Evolutionary conservation across 1,140 invertebrate genomes (phyloP), one percentile per base, ranked within the genome.

Genomic region (Drosophila tristis): DNA sequence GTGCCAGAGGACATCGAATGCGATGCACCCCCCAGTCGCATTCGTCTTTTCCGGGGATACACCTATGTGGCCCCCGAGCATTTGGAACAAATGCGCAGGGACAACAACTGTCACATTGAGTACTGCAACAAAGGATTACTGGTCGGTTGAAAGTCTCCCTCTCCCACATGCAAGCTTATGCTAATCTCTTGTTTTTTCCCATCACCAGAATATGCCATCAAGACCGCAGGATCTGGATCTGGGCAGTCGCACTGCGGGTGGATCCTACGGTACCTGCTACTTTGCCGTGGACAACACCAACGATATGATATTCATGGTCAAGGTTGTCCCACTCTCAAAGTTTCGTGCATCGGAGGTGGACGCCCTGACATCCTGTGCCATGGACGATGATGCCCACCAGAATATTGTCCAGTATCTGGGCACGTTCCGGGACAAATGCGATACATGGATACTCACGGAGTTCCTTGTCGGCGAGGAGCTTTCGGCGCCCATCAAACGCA

Each of bases 61-160:
- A 99, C 98, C 0, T 99, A 98, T 93, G 96, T 99, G 26, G 96
- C 98, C 1, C 98, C 98, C 2, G 98, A 97, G 68, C 95, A 92
- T 51, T 74, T 91, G 50, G 78, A 82, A 64, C 73, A 80, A 49
- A 78, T 79, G 67, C 78, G 78, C 6, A 45, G 74, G 11, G 64
- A 76, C 48, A 91, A 71, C 54, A 39, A 54, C 9, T 82, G 78
- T 13, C 54, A 80, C 16, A 77, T 90, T 50, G 86, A 91, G 48
- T 91, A 86, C 68, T 85, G 74, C 55, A 91, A 90, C 59, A 29
- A 67, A 7, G 72, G 71, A 57, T 39, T 90, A 23, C 54, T 65
- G 65, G 90, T 91, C 42, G 48, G 74, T 56, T 9, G 4, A 9
- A 5, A 0, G 4, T 8, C 29, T 4, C 31, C 5, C 13, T 9